Evolutionary conservation across 2,113 vertebrate species (phyloP).

Genomic region (Machaerirhynchus nigripectus): DNA sequence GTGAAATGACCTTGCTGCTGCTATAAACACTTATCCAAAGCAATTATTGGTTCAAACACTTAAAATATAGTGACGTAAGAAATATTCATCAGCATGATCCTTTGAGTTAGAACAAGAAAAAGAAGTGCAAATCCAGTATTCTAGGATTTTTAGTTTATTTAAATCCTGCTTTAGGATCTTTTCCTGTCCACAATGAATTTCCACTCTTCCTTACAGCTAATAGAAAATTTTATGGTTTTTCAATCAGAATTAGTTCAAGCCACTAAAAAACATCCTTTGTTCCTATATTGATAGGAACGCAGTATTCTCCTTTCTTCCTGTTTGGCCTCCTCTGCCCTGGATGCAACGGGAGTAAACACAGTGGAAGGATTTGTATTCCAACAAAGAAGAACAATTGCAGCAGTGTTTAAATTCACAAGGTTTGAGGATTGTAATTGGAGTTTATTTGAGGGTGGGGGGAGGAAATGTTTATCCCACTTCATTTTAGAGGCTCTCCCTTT

Average conservation of each 20-base stretch:
- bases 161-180: not conserved
- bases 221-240: not conserved
- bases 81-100: not conserved
- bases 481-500: not conserved
- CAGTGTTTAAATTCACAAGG: constrained; percentile 2
- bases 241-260: not conserved
- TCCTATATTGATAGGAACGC: not conserved
- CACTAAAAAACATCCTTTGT: constrained; percentile 40
- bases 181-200: not conserved
- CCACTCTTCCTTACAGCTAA: not conserved
- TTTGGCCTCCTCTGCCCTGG: constrained; percentile 14
- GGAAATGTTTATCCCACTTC: not conserved
- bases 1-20: not conserved
- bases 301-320: constrained; percentile 51
- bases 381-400: constrained; percentile 16
- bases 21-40: not conserved
- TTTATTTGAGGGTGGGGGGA: not conserved
- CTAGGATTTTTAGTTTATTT: not conserved
- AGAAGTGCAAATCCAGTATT: not conserved
- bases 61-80: not conserved
- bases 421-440: constrained; percentile 4
- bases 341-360: constrained; percentile 4
- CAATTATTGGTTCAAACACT: not conserved
- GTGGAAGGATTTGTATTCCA: constrained; percentile 6
- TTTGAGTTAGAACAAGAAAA: not conserved